Base-by-base conservation (phyloP, 2,888 invertebrate species). In the Cryptus armator region DNA sequence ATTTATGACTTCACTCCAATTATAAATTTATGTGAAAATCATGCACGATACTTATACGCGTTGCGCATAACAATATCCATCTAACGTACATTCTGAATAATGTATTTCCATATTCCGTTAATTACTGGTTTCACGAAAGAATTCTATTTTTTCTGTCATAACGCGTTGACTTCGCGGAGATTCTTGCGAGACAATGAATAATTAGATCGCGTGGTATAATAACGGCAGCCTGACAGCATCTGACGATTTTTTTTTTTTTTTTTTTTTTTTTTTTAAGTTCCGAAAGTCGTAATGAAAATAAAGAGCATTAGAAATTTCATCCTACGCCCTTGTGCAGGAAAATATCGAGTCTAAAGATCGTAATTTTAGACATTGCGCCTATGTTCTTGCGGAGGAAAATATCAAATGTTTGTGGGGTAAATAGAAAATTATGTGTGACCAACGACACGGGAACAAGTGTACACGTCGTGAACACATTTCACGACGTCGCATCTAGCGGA, bases 361-460 rank as follows among this genome's bases (percentile, higher is more conserved):
- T 48, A 48, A 3, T 70, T 70, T 12, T 56, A 19, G 1, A 12
- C 4, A 53, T 9, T 19, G 3, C 12, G 12, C 67, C 5, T 29
- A n/a, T 51, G 19, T 19, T 24, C 48, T 29, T 7, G 66, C 12
- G n/a, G 37, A 53, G 53, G 29, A 67, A 72, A 62, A 67, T 62
- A 51, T 56, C 71, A 24, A 56, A 83, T 79, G 62, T 83, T 83
- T 83, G 64, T 79, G 44, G 37, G 79, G 68, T 32, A 64, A 74
- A 68, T 44, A 64, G 53, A 70, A 83, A 70, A 83, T 75, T 43
- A 53, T 53, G 66, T 43, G 64, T 44, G 66, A 46, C 48, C 14
- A 46, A 48, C 32, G 66, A 19, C 56, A 24, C 51, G 16, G 14
- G 66, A 67, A 48, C 53, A 48, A 14, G 6, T 12, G 12, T 37